These are phyloP conservation scores for Scotopteryx bipunctaria DNA, from an alignment of 2,888 invertebrate genomes.

Conservation along the genomic window DNA sequence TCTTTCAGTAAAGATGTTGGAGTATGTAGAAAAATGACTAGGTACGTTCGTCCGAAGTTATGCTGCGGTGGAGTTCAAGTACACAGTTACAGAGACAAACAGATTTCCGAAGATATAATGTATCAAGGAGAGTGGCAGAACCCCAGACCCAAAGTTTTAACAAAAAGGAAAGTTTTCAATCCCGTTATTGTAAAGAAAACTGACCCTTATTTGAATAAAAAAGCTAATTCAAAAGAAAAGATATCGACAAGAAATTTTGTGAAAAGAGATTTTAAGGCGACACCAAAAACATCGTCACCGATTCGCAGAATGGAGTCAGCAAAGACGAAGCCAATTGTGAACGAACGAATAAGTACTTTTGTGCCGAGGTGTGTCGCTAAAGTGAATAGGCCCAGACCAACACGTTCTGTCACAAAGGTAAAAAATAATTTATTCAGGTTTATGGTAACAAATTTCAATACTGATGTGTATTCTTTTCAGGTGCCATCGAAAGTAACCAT, in stretches of 20 bases:
- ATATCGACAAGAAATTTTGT: slow-evolving; percentile 5
- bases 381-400: slow-evolving; percentile 25
- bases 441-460: background rate
- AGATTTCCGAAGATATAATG: slow-evolving; percentile 65
- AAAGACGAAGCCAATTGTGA: background rate
- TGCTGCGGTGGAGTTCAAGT: slow-evolving; percentile 65
- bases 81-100: slow-evolving; percentile 67
- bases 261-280: slow-evolving; percentile 2
- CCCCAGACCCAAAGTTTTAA: slow-evolving; percentile 42
- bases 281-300: slow-evolving; percentile 1
- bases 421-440: background rate
- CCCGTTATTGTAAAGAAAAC: slow-evolving; percentile 38
- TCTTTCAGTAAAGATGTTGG: slow-evolving; percentile 4
- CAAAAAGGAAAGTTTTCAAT: slow-evolving; percentile 43
- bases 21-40: slow-evolving; percentile 19
- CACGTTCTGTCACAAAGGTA: slow-evolving; percentile 47
- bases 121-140: slow-evolving; percentile 73
- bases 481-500: slow-evolving; percentile 50
- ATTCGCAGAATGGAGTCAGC: background rate
- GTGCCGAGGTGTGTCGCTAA: slow-evolving; percentile 2
- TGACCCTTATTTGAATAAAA: slow-evolving; percentile 39
- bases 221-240: slow-evolving; percentile 36
- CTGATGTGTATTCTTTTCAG: slow-evolving; percentile 45
- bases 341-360: background rate
- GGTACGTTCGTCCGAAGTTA: slow-evolving; percentile 47